Evolutionary conservation across 2,888 invertebrate species (phyloP), one percentile per base, ranked within the genome.

Genomic region (Caenorhabditis becei): DNA sequence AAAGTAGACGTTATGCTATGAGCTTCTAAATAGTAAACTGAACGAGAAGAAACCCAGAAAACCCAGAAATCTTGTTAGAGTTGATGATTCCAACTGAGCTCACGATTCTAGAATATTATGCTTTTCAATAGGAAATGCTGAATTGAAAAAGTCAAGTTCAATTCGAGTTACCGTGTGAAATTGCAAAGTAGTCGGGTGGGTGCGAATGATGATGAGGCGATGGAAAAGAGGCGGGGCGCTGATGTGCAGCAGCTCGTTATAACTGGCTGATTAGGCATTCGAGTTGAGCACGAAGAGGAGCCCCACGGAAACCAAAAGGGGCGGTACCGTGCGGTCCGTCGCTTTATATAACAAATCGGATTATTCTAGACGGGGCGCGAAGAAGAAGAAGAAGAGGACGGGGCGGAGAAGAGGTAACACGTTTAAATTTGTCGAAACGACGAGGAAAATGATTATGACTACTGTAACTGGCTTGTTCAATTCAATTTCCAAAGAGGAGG

Each of bases 221-320:
- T 44, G 41, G 47, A 16, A 65, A 63, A 24, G 37, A 49, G 71
- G 62, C 61, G 71, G 61, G 41, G 71, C 71, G 35, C 18, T 37
- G 11, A 51, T 41, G 28, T 61, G 44, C 32, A 47, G n/a, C 47
- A 41, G 23, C 54, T 65, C 72, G 65, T 65, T 65, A 65, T 65
- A 74, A 65, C 63, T 74, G 72, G 72, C 65, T 74, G 72, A 74
- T 74, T 74, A 74, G 65, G 72, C 72, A 74, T 74, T 74, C 47
- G 65, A 74, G 65, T 56, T 56, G 49, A 26, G 51, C 51, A 61
- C 26, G 53, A 53, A 26, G 56, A n/a, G 58, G 49, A 35, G 2
- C 11, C 56, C 32, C 56, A 70, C 47, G 54, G 56, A 56, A 72
- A 26, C 26, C 11, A 32, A 56, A 44, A 53, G 63, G 65, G 65